These are phyloP conservation scores for Trachythela sp. DNA, from an alignment of 64 coral and sea anemone species.

Conservation along the genomic window DNA sequence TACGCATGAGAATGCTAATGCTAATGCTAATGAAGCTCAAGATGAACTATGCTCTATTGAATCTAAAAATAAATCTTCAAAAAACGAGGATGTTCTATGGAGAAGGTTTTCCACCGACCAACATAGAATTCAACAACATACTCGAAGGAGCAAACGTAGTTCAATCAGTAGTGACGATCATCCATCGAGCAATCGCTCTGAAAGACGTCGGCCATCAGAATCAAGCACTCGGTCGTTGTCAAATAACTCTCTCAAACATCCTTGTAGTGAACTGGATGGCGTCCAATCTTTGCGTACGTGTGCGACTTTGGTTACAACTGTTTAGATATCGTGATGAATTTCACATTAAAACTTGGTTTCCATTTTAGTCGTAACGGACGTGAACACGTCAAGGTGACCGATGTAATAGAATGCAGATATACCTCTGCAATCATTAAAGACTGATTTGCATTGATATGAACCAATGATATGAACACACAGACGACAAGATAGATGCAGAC, in stretches of 20 bases:
- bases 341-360: too few species aligned
- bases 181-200: neutral
- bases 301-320: neutral
- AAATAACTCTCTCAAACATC: neutral
- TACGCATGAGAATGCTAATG: neutral
- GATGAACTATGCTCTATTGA: too few species aligned
- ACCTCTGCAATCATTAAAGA: too few species aligned
- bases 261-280: neutral
- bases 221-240: neutral
- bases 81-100: neutral
- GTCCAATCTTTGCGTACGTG: neutral
- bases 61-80: neutral
- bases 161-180: neutral
- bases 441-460: too few species aligned
- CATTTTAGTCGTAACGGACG: too few species aligned
- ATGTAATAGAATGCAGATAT: too few species aligned
- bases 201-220: neutral
- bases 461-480: too few species aligned
- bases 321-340: neutral
- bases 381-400: too few species aligned
- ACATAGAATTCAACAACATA: neutral
- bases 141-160: neutral
- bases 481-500: too few species aligned
- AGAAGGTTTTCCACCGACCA: neutral
- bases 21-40: neutral